Base-by-base conservation (phyloP, 2,888 invertebrate species). In the Nomada lathburiana region DNA sequence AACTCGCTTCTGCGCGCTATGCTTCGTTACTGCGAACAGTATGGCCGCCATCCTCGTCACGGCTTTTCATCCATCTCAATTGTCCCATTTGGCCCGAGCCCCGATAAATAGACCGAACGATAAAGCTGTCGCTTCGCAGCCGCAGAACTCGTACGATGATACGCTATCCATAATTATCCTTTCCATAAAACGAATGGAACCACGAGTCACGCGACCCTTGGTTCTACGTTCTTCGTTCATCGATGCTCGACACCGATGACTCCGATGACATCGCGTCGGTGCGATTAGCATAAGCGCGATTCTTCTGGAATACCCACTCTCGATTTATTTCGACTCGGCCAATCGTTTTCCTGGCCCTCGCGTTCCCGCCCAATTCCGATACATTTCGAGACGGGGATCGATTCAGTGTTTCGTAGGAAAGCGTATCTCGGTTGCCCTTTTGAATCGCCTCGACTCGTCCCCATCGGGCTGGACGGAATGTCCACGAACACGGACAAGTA, bases 1-100 rank as follows among this genome's bases (percentile, higher is more conserved):
- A 47, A 13, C 87, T 87, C 80, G 92, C 92, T 92, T 90, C 92
- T 93, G 93, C 93, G 93, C 92, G 89, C 80, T 86, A 89, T 88
- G 90, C 89, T 89, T 89, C 87, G 88, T 88, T 88, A 86, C 82
- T 82, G 79, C 86, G 79, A 77, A 81, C 89, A 87, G 87, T 75
- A 91, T 91, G 91, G 91, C 91, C 78, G 89, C 88, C 86, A 88
- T 73, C 74, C 73, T 75, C 59, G 55, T 72, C 62, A 52, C 50
- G 62, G 79, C 62, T 79, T 60, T 74, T 82, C 86, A 79, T 87
- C 82, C 84, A 81, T 87, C 83, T 84, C 80, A 60, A 76, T 55
- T 73, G 70, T 76, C 73, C 75, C 72, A 62, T 80, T 77, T 81
- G 42, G 13, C 53, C 60, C 29, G 63, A n/a, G 63, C 23, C 53